Evolutionary conservation across 23 tunicate species (phyloP), one percentile per base, ranked within the genome.

Genomic region (Trididemnum clinides): DNA sequence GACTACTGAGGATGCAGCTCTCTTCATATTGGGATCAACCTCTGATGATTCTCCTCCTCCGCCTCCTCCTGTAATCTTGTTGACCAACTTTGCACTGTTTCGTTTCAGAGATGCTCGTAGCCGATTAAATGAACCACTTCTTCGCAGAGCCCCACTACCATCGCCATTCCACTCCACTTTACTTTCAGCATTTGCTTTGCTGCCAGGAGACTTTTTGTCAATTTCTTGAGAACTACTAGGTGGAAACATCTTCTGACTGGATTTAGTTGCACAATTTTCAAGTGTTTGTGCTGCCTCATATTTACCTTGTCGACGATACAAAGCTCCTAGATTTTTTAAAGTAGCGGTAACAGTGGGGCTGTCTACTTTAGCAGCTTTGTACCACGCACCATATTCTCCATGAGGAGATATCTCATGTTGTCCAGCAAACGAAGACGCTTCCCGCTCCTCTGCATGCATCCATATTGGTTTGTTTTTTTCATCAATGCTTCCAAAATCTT

Each of bases 371-470:
- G 98, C 98, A 12, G 98, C 98, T 89, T 94, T 94, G 83, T 94
- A 94, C 98, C 98, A 94, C 5, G 90, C 98, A 51, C 98, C 98
- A 82, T 94, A 94, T 49, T 94, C 98, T 6, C 90, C 94, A 81
- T 89, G 81, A 12, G 94, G 88, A 5, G 93, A 87, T 23, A 69
- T 80, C 69, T 94, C 98, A 26, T 94, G 85, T 33, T 94, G 92
- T 18, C 94, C 90, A 51, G 86, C 65, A 73, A 82, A 94, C 0
- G 77, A 85, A 36, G 91, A 85, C 0, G 99, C 95, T 64, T 96
- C 95, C 32, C 99, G 49, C 50, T 96, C 99, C 64, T 96, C 96
- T 65, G 99, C 99, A 77, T 90, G 96, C 99, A 96, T 96, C 99
- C 99, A 96, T 64, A 96, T 96, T 32, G 99, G 99, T 37, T 91